Evolutionary conservation across 2,888 invertebrate genomes (phyloP), one percentile per base, ranked within the genome.

Genomic region (Diadromus collaris): DNA sequence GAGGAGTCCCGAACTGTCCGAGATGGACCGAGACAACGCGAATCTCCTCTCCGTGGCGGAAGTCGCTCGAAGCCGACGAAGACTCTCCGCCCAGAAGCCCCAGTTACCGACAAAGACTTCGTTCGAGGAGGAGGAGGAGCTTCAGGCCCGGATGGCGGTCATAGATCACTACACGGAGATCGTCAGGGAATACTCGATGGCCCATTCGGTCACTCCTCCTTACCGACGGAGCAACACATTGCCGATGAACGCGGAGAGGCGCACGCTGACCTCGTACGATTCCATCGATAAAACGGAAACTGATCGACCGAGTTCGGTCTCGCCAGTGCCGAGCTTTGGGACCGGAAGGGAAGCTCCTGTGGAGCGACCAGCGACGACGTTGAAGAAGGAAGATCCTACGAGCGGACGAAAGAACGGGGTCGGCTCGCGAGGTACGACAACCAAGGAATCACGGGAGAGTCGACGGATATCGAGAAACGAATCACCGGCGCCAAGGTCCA

Each of bases 151-250:
- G 64, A 86, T 88, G 87, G 89, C 90, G 1, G 94, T 95, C 0
- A 95, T 95, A 19, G 95, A 96, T 91, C 95, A 96, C 88, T 97
- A 97, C 85, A 95, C 95, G 21, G 96, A 95, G 88, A 94, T 97
- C 81, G 95, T 97, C 1, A 94, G 93, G 84, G 95, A 94, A 87
- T 94, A 94, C 85, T 94, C 95, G 16, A 79, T 76, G 74, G 76
- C 76, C 6, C 81, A 80, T 61, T 80, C 81, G 61, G 80, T 71
- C 7, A 54, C 70, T 67, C 80, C 80, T 0, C 61, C 75, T 19
- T 69, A 72, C 38, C 63, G 85, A 83, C 84, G 82, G 82, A 80
- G 78, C 84, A 76, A 78, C 51, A 27, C 63, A 29, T 68, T 51
- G 44, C 78, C 60, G 34, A 64, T 71, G 51, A 29, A 29, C 29